These are phyloP conservation scores for Porites lobata DNA, from an alignment of 92 coral and sea anemone species.

Conservation along the genomic window DNA sequence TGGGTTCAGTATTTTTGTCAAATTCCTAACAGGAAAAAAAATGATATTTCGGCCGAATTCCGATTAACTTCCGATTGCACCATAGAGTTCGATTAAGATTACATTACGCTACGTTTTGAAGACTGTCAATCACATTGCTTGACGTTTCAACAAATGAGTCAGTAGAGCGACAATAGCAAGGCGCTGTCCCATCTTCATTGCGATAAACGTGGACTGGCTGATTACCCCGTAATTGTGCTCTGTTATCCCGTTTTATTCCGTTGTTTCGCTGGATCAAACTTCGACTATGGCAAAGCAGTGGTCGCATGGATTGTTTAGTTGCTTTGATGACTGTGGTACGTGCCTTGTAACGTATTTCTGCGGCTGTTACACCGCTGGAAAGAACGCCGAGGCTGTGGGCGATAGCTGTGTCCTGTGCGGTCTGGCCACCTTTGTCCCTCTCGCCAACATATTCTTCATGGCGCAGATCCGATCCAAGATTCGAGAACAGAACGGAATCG, in stretches of 20 bases:
- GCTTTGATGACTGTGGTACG: slow-evolving; percentile 92
- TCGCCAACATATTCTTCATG: slow-evolving; percentile 83
- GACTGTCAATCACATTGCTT: neutral
- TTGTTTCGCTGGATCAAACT: neutral
- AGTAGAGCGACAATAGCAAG: neutral
- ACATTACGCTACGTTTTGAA: neutral
- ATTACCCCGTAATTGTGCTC: neutral
- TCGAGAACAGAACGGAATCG: slow-evolving; percentile 93
- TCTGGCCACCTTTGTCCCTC: slow-evolving; percentile 79
- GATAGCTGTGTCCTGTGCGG: slow-evolving; percentile 94
- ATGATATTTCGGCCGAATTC: neutral
- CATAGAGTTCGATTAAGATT: neutral
- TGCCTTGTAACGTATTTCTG: slow-evolving; percentile 84
- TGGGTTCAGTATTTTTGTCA: neutral
- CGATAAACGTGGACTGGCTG: neutral
- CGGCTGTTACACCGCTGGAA: slow-evolving; percentile 92
- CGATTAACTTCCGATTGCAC: neutral
- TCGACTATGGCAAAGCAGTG: slow-evolving; percentile 75
- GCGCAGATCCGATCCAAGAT: slow-evolving; percentile 93
- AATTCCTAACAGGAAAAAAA: neutral
- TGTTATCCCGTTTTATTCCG: neutral
- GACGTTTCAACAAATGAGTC: neutral
- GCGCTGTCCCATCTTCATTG: slow-evolving; percentile 17
- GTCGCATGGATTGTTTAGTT: slow-evolving; percentile 94
- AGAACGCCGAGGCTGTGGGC: slow-evolving; percentile 99